Percentiles rank a stretch among this genome's conserved stretches.
Conservation (phyloP, 2,797 vertebrate genomes). For the Myiothlypis coronata region DNA sequence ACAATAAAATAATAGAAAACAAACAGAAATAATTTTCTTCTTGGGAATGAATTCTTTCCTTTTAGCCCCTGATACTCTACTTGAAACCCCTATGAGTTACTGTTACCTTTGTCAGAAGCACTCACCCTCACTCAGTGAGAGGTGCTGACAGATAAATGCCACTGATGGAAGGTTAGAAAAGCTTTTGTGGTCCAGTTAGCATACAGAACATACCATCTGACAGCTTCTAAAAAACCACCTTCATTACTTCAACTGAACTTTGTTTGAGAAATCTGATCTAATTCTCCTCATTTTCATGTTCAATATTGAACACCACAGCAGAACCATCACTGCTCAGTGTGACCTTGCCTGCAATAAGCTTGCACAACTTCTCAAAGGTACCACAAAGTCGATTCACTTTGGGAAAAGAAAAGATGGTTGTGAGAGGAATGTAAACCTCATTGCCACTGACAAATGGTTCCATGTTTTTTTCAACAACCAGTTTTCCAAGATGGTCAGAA, state of each 20-base stretch:
- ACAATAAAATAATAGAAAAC: background rate
- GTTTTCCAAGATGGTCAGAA: constrained; percentile 4
- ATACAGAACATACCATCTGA: background rate
- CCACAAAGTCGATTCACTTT: constrained; percentile 79
- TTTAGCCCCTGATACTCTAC: background rate
- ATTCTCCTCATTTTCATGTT: constrained; percentile 1
- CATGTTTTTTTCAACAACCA: constrained; percentile 2
- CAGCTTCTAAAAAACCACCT: background rate
- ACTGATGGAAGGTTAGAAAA: background rate
- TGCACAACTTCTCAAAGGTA: constrained; percentile 71
- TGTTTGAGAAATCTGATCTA: background rate
- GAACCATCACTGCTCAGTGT: constrained; percentile 75
- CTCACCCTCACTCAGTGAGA: background rate
- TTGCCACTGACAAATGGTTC: constrained; percentile 62
- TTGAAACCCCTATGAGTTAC: background rate
- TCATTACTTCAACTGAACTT: background rate
- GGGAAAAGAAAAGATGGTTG: constrained; percentile 77
- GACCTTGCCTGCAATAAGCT: constrained; percentile 73
- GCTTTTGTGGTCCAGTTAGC: background rate
- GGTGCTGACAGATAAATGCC: background rate
- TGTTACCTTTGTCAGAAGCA: background rate
- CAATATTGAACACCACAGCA: constrained; percentile 72
- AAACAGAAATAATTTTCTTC: background rate
- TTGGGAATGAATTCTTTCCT: background rate
- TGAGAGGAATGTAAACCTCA: constrained; percentile 80